Base-by-base conservation (phyloP, 1,140 invertebrate species). In the Drosophila lacertosa region DNA sequence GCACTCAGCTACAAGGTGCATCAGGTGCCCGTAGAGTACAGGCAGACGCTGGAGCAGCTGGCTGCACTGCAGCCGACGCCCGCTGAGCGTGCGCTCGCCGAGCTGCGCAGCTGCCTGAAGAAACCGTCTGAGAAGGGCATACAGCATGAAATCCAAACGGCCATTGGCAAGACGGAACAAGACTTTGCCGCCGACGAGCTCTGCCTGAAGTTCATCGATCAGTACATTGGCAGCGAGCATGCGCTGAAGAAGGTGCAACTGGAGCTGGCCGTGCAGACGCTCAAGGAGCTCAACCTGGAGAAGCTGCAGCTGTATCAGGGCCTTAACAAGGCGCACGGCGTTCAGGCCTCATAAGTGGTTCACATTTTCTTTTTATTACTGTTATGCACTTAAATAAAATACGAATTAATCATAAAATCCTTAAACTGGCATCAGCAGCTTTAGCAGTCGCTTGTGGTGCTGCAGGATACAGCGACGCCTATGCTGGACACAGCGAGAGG, bases 291-390 rank as follows among this genome's bases (percentile, higher is more conserved):
- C 26, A 92, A 92, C 44, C 91, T 93, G 22, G 93, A 94, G 60
- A 92, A 93, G 39, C 67, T 93, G 37, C 90, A 93, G 64, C 65
- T 95, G 0, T 92, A 93, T 40, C 77, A 93, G 35, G 94, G 94
- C n/a, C 78, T 96, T 39, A 92, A 93, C 79, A 92, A 92, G 74
- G 94, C 94, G 0, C 95, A 96, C 89, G 95, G 94, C 51, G 90
- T 91, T 2, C 82, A 89, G 26, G 45, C 76, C 3, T 66, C 72
- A 13, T 64, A 66, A 60, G 9, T 5, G 10, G 10, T 26, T 39
- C 24, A 53, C 48, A 13, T 26, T 29, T 32, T 20, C 20, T 50
- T 57, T 13, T 45, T 45, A 45, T 7, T 77, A 68, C 73, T 86
- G 65, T 86, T 81, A 84, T 64, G 13, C 6, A 66, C 54, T 55